Evolutionary conservation across 2,797 vertebrate genomes (phyloP), one percentile per base, ranked within the genome.

Genomic region (Acipenser ruthenus): DNA sequence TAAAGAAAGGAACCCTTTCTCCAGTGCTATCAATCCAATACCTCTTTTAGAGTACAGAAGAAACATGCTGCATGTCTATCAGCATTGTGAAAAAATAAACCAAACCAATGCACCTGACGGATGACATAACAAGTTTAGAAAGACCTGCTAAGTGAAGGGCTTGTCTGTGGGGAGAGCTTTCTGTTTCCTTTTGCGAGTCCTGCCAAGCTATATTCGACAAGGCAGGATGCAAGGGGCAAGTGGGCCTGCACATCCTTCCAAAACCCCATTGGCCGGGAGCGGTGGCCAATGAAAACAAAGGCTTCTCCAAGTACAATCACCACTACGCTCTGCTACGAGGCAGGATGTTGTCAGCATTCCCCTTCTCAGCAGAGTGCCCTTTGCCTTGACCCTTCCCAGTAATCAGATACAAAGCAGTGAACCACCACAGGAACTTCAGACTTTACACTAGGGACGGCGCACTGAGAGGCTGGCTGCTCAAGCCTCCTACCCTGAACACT

Each of bases 301-400:
- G 15, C 15, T 18, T 18, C 15, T 18, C 15, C 1, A 18, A 18
- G 15, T 18, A 18, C 15, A 66, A 73, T 74, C 72, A 72, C 73
- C 78, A 76, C 63, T 62, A 63, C 47, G 15, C 65, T 78, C 78
- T 77, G 81, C 70, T 60, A 56, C 78, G 70, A 72, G 78, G 75
- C 82, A 82, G 78, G 77, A 83, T 79, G 80, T 75, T 79, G 76
- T 77, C 75, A 77, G 64, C 23, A 15, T 50, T 67, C 77, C 78
- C 75, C 74, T 80, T 79, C 83, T 79, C 77, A 69, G 71, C 65
- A 62, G 78, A 69, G 72, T 62, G 77, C 78, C 77, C 79, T 81
- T 72, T 70, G 71, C 80, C 76, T 73, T 81, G 79, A 80, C 78
- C 78, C 64, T 65, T 50, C 76, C 70, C 73, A 64, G 79, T 72